These are phyloP conservation scores for Anas bernieri DNA, from an alignment of 2,797 vertebrate genomes.

Conservation along the genomic window DNA sequence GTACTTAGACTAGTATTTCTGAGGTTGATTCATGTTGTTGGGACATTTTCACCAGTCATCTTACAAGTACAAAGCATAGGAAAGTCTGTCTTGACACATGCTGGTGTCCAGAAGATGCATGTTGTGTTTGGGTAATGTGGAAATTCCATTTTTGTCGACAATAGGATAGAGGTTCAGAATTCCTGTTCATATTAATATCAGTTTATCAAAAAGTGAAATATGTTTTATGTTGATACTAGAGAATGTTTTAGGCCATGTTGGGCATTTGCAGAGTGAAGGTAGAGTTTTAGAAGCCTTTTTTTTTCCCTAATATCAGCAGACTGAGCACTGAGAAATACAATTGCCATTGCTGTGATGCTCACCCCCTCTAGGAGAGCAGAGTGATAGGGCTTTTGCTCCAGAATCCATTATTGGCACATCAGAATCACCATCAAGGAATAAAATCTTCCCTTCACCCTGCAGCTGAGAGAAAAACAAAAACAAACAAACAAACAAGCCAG, in stretches of 20 bases:
- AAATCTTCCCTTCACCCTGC: not conserved
- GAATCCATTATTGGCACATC: not conserved
- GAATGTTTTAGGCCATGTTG: not conserved
- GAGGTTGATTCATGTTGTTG: not conserved
- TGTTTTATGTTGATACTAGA: not conserved
- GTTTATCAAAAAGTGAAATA: not conserved
- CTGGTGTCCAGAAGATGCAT: not conserved
- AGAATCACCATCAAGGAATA: not conserved
- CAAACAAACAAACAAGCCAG: not conserved
- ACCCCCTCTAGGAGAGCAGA: not conserved
- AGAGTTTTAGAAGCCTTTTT: not conserved
- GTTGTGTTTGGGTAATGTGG: not conserved
- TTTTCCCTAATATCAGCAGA: fast-evolving
- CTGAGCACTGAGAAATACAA: not conserved
- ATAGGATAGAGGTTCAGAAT: not conserved
- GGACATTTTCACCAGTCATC: not conserved
- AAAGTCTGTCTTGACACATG: not conserved
- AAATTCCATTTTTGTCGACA: not conserved
- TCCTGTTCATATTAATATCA: not conserved
- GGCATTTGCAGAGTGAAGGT: not conserved
- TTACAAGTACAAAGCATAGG: not conserved
- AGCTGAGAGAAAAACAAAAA: slow-evolving; percentile 1
- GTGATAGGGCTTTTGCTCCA: not conserved
- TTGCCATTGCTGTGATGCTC: not conserved
- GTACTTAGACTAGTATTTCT: not conserved